Evolutionary conservation across 2,888 invertebrate genomes (phyloP).

Genomic region (Hirtodrosophila cameraria): DNA sequence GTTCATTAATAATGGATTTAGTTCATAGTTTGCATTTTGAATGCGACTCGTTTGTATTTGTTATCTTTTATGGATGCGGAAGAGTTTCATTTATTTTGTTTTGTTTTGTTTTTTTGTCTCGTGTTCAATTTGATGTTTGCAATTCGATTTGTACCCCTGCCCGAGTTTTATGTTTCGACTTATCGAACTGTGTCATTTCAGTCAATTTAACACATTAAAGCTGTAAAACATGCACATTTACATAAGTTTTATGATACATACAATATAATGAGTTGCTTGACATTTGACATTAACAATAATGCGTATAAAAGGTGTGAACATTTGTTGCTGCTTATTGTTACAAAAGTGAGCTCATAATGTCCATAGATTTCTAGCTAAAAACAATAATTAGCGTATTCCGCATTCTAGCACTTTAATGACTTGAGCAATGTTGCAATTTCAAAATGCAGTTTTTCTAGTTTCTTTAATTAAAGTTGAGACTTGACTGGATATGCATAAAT

Average conservation of each 20-base stretch:
- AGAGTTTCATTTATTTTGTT: conserved; percentile 33
- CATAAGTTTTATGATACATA: conserved; percentile 1
- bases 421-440: too few relatives aligned
- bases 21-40: conserved; percentile 68
- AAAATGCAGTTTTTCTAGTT: too few relatives aligned
- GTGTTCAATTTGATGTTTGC: not conserved
- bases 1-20: conserved; percentile 69
- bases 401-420: too few relatives aligned
- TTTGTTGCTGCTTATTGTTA: not conserved
- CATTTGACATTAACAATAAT: conserved; percentile 6
- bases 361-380: not conserved
- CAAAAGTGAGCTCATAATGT: not conserved
- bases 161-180: conserved; percentile 28
- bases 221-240: conserved; percentile 15
- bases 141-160: conserved; percentile 12
- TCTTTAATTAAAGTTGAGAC: too few relatives aligned
- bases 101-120: not conserved
- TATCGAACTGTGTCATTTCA: conserved; percentile 55
- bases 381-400: not conserved
- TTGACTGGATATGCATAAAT: too few relatives aligned
- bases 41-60: conserved; percentile 11
- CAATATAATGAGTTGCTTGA: conserved; percentile 2
- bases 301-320: not conserved
- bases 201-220: conserved; percentile 42
- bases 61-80: conserved; percentile 57